Evolutionary conservation across 2,113 vertebrate species (phyloP).

Genomic region (Suricata suricatta): DNA sequence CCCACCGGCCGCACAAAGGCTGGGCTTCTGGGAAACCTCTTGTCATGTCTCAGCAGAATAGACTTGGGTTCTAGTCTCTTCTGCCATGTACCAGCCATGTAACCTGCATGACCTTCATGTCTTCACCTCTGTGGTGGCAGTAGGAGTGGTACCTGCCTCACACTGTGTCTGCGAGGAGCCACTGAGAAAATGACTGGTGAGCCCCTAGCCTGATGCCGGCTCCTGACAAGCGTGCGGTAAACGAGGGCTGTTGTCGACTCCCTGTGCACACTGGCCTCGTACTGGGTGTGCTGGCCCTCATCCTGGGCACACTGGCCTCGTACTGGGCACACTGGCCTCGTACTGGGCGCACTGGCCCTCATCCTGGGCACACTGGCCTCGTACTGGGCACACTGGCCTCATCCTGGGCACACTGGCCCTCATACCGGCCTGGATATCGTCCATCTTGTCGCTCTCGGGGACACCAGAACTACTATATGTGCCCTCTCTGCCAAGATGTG

Average conservation of each 20-base stretch:
- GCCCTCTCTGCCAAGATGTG: not conserved
- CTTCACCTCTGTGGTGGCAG: not conserved
- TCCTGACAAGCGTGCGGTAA: no score
- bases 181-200: not conserved
- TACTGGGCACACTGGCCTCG: no score
- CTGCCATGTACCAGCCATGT: not conserved
- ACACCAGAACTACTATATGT: not conserved
- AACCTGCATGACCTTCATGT: not conserved
- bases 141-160: not conserved
- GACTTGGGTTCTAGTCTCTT: not conserved
- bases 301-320: not conserved
- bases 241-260: not conserved
- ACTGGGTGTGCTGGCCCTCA: not conserved
- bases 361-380: not conserved
- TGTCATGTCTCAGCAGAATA: not conserved
- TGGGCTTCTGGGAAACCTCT: not conserved
- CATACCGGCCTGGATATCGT: not conserved
- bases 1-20: rapidly evolving
- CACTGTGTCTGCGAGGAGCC: not conserved
- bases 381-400: not conserved
- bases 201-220: not conserved
- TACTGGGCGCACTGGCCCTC: not conserved
- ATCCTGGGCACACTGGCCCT: not conserved
- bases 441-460: not conserved
- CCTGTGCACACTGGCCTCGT: not conserved